Evolutionary conservation across 2,797 vertebrate genomes (phyloP), one percentile per base, ranked within the genome.

Genomic region (Rhabdophis nuchalis): DNA sequence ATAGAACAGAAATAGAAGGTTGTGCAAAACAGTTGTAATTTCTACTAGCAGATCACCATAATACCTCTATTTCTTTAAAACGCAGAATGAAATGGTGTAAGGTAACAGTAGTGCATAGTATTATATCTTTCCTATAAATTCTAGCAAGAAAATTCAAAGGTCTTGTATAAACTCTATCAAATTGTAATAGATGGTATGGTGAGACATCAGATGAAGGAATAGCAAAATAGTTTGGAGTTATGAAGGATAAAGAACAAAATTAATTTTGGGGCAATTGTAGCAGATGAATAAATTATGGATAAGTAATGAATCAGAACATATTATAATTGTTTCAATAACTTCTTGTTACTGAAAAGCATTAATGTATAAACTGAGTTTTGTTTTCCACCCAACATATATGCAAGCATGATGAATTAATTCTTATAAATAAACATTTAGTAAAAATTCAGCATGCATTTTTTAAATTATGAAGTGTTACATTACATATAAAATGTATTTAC

Each of bases 351-450:
- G 88, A 36, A 10, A 95, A 56, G 56, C 29, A 90, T 56, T 82
- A 77, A 82, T 77, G 93, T 91, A 52, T 77, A 93, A 58, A 87
- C 57, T 57, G 90, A 89, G 89, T 89, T 94, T 90, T 9, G 86
- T 95, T 91, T 72, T 88, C 87, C 25, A 57, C 54, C 90, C 91
- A 86, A 85, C 36, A 94, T 92, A 77, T 92, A 93, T 50, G 91
- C 52, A 92, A 36, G 91, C 88, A 91, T 52, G 54, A 92, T 16
- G 89, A 89, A 90, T 53, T 87, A 92, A 94, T 92, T 92, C 91
- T 95, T 95, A 94, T 94, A 95, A 96, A 95, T 87, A 86, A 64
- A 94, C n/a, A 86, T 86, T 93, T 90, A 46, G 86, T 93, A 92
- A 57, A 93, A 94, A 94, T 25, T 56, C 82, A 94, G 92, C 52